These are phyloP conservation scores for Probaryconus sp. DNA, from an alignment of 1,140 invertebrate genomes.

Conservation along the genomic window DNA sequence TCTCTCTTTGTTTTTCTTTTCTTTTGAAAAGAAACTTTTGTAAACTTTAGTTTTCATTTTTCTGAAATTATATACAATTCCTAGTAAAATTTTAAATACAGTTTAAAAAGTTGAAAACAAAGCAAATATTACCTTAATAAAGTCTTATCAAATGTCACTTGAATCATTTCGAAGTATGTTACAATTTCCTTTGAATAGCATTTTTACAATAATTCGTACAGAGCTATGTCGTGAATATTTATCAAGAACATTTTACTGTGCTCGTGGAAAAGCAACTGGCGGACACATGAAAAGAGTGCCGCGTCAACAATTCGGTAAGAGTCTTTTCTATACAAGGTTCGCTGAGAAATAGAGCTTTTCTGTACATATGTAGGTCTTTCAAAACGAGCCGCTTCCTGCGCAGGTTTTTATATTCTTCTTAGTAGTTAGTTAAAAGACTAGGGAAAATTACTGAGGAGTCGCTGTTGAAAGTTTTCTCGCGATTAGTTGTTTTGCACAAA, in stretches of 20 bases:
- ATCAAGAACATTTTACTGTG: slow-evolving; percentile 37
- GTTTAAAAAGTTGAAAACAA: too few species aligned
- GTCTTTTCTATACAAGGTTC: slow-evolving; percentile 17
- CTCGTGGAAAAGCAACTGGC: slow-evolving; percentile 17
- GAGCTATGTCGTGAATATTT: slow-evolving; percentile 30
- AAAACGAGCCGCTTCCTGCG: slow-evolving; percentile 40
- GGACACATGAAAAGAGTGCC: slow-evolving; percentile 22
- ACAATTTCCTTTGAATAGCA: too few species aligned
- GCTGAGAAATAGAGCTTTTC: slow-evolving; percentile 41
- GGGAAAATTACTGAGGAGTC: slow-evolving; percentile 26
- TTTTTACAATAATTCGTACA: too few species aligned
- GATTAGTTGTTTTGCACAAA: slow-evolving; percentile 30
- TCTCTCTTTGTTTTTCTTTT: too few species aligned
- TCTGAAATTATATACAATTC: too few species aligned
- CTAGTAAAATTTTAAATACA: too few species aligned
- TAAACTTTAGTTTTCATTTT: too few species aligned
- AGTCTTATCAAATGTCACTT: too few species aligned
- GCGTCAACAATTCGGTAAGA: slow-evolving; percentile 46
- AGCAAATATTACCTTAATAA: too few species aligned
- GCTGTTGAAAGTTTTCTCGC: slow-evolving; percentile 34
- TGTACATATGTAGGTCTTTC: slow-evolving; percentile 35
- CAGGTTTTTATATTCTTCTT: slow-evolving; percentile 30
- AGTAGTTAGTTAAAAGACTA: slow-evolving; percentile 27
- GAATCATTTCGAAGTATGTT: too few species aligned
- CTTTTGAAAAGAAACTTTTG: too few species aligned